phyloP scores from a whole-genome alignment of 2,888 invertebrate species.

The Phymatocera aterrima region DNA sequence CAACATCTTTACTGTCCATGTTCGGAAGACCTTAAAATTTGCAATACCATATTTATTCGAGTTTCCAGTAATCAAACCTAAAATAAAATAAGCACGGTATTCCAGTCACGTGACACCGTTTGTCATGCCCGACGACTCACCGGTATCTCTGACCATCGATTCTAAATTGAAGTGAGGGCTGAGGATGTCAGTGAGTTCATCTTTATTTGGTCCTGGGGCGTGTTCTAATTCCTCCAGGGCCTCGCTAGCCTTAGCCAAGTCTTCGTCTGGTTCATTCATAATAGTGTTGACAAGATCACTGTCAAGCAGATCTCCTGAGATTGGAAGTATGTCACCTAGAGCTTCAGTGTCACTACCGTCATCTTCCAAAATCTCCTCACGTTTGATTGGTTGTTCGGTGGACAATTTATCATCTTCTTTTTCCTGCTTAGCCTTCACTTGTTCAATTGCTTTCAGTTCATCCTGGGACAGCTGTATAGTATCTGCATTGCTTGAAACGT shows the following conservation, averaged over 20 bases:
- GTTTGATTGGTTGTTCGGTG: conserved; percentile 56
- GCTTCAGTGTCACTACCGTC: conserved; percentile 79
- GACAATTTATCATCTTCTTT: conserved; percentile 73
- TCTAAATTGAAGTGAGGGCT: conserved; percentile 86
- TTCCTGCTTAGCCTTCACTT: conserved; percentile 82
- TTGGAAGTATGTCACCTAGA: conserved; percentile 81
- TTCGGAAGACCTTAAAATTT: conserved; percentile 80
- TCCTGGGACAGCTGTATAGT: conserved; percentile 77
- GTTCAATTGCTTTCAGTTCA: conserved; percentile 83
- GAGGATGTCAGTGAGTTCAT: conserved; percentile 82
- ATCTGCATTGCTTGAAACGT: conserved; percentile 62
- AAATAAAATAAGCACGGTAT: not conserved
- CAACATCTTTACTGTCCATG: conserved; percentile 94
- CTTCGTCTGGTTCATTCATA: conserved; percentile 80
- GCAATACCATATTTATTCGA: not conserved
- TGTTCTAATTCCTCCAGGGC: conserved; percentile 76
- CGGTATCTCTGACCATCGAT: conserved; percentile 82
- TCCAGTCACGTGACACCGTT: not conserved
- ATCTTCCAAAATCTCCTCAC: conserved; percentile 71
- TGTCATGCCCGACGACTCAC: conserved; percentile 57
- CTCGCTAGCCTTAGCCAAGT: conserved; percentile 76
- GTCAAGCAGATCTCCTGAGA: conserved; percentile 81
- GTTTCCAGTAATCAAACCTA: not conserved
- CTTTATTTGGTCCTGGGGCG: conserved; percentile 80
- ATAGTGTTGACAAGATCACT: conserved; percentile 82